Conservation (phyloP, 1,140 invertebrate species). For the Panagrolaimus sp. region DNA sequence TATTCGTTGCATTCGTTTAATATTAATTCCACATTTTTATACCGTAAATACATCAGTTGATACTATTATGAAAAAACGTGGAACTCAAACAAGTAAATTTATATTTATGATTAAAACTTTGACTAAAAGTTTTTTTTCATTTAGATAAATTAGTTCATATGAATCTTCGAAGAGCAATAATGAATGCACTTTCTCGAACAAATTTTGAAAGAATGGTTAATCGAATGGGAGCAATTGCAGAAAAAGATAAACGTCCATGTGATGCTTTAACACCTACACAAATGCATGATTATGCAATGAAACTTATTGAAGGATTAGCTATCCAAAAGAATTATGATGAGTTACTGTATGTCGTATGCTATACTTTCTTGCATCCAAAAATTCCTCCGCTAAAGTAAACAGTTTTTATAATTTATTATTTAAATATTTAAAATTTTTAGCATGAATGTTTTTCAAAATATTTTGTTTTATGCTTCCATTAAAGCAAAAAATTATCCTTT, state of each 20-base stretch:
- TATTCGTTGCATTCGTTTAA: conserved; percentile 44
- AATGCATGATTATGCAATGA: conserved; percentile 54
- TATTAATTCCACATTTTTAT: conserved; percentile 55
- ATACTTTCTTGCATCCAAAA: conserved; percentile 56
- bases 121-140: background rate
- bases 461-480: conserved; percentile 49
- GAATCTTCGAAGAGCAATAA: conserved; percentile 31
- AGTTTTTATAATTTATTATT: background rate
- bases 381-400: conserved; percentile 39
- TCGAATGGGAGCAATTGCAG: conserved; percentile 38
- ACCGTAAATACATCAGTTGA: conserved; percentile 34
- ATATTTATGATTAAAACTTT: background rate
- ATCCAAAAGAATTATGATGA: conserved; percentile 40
- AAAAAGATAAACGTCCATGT: conserved; percentile 26
- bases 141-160: conserved; percentile 14
- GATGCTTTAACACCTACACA: conserved; percentile 34
- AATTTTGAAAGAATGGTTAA: conserved; percentile 44
- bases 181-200: conserved; percentile 38
- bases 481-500: conserved; percentile 48
- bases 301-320: conserved; percentile 42
- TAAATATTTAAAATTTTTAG: conserved; percentile 31
- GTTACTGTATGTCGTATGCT: conserved; percentile 52
- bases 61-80: conserved; percentile 18
- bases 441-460: conserved; percentile 41
- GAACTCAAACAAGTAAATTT: background rate